phyloP scores from a whole-genome alignment of 2,113 vertebrate genomes.

The Halcyon malimbica region DNA sequence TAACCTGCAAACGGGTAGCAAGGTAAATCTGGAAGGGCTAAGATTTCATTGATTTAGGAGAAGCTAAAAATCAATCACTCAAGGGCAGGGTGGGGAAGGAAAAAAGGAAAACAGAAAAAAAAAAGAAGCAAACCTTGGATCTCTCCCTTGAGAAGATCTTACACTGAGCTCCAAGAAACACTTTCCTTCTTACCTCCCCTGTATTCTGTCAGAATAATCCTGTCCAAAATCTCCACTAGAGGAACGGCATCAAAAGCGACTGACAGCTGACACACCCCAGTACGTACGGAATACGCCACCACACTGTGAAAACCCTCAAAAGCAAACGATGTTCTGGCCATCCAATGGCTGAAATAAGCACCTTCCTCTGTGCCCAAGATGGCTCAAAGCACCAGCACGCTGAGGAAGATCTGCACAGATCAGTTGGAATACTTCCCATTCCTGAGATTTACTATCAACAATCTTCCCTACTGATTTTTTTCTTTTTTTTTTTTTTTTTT shows the following conservation, averaged over 20 bases:
- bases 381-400: neutral
- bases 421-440: neutral
- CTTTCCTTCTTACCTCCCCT: neutral
- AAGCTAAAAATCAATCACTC: neutral
- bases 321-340: neutral
- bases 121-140: neutral
- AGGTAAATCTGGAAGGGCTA: neutral
- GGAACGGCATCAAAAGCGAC: neutral
- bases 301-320: neutral
- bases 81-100: too few species aligned
- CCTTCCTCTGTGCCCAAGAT: neutral
- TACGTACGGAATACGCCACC: neutral
- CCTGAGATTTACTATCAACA: neutral
- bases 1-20: neutral
- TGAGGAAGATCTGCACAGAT: neutral
- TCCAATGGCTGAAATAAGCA: neutral
- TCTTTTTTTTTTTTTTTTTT: too few species aligned
- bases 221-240: neutral
- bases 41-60: neutral
- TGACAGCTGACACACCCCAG: neutral
- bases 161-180: neutral
- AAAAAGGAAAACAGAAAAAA: neutral
- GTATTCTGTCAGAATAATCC: neutral
- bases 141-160: neutral
- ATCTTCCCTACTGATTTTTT: neutral